phyloP scores from a whole-genome alignment of 2,797 vertebrate species.

The Syndactyla subalaris region DNA sequence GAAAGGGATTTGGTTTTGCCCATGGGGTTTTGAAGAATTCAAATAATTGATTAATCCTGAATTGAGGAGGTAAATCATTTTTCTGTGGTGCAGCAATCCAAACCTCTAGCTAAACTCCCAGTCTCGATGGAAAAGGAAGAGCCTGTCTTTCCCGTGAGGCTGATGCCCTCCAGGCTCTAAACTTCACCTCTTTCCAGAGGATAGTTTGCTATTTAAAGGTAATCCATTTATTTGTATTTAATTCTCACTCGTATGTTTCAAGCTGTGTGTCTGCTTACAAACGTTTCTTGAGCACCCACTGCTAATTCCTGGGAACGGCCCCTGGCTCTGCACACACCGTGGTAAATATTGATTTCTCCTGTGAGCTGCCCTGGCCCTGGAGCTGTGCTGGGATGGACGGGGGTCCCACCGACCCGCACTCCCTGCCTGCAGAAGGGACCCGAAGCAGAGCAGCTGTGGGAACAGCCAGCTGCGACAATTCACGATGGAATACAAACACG shows the following conservation, averaged over 20 bases:
- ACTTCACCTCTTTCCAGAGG: not conserved
- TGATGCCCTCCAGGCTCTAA: not conserved
- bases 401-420: not conserved
- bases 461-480: not conserved
- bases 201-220: not conserved
- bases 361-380: not conserved
- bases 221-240: not conserved
- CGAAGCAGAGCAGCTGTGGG: not conserved
- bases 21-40: slow-evolving; percentile 30
- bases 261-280: not conserved
- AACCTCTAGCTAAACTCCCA: not conserved
- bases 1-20: slow-evolving; percentile 5
- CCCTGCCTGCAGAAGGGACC: too few species aligned
- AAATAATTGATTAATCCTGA: slow-evolving; percentile 34
- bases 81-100: not conserved
- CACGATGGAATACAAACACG: not conserved
- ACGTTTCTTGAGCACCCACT: not conserved
- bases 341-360: not conserved
- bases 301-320: not conserved
- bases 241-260: not conserved
- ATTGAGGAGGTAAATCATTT: not conserved
- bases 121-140: not conserved
- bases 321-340: not conserved
- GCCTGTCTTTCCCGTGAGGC: not conserved
- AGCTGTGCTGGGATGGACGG: not conserved